Evolutionary conservation across 2,113 vertebrate genomes (phyloP).

Genomic region (Chloropsis hardwickii): DNA sequence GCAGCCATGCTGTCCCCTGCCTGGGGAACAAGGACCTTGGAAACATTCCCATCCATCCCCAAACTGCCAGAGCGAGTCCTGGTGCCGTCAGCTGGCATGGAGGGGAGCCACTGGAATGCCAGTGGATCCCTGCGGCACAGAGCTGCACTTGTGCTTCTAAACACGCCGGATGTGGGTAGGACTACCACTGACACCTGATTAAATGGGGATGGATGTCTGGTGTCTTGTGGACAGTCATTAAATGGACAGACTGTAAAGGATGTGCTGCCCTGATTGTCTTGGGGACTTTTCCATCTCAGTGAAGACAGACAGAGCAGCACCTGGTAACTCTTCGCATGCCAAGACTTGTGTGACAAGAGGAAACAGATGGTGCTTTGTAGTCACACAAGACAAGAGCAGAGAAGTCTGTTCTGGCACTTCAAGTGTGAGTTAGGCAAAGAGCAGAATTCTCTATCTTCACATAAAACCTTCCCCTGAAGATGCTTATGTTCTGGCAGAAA

Average conservation of each 20-base stretch:
- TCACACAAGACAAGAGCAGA: neutral
- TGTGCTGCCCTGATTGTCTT: neutral
- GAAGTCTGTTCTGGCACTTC: conserved; percentile 25
- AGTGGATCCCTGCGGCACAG: neutral
- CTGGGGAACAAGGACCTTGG: neutral
- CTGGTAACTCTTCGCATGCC: conserved; percentile 44
- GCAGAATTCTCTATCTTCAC: neutral
- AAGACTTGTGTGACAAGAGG: conserved; percentile 2
- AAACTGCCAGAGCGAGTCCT: neutral
- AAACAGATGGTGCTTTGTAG: conserved; percentile 42
- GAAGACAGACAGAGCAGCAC: neutral
- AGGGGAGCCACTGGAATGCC: neutral
- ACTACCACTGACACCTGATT: neutral
- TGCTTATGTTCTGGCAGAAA: conserved; percentile 1
- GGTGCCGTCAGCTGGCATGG: neutral
- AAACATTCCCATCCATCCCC: neutral
- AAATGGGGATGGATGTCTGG: neutral
- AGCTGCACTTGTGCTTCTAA: neutral
- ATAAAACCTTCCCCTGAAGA: neutral
- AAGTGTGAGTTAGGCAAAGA: neutral
- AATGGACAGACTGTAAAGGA: neutral
- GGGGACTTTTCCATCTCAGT: neutral
- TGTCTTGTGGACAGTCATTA: neutral
- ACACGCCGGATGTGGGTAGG: neutral
- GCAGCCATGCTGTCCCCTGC: neutral